Percentiles rank a stretch among this genome's conserved stretches.
These are phyloP conservation scores for Macrocentrus cingulum DNA, from an alignment of 1,140 invertebrate species.

Conservation along the genomic window DNA sequence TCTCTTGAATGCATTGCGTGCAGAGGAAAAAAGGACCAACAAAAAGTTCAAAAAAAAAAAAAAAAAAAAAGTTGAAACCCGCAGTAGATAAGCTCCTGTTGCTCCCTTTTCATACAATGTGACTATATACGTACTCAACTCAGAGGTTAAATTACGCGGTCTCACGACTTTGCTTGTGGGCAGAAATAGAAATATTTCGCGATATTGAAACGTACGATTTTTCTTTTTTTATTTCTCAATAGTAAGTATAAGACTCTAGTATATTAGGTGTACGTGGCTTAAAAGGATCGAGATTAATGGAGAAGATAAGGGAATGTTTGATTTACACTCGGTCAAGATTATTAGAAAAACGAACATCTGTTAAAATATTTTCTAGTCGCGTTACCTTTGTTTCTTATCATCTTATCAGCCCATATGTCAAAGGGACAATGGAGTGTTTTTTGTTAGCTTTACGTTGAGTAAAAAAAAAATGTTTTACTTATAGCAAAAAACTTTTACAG, in stretches of 20 bases:
- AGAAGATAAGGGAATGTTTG: constrained; percentile 44
- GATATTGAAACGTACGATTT: too few relatives aligned
- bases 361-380: constrained; percentile 47
- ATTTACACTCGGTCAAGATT: constrained; percentile 47
- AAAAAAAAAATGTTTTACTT: background rate
- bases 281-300: constrained; percentile 19
- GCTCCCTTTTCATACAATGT: background rate
- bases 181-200: too few relatives aligned
- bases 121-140: constrained; percentile 4
- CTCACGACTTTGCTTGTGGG: background rate
- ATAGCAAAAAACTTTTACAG: background rate
- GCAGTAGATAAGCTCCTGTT: background rate
- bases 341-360: constrained; percentile 53
- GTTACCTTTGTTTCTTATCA: constrained; percentile 31
- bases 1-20: background rate
- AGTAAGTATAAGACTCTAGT: background rate
- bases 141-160: background rate
- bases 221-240: too few relatives aligned
- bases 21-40: too few relatives aligned
- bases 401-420: constrained; percentile 37
- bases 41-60: background rate
- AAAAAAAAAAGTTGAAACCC: background rate
- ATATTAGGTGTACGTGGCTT: too few relatives aligned
- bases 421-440: constrained; percentile 16
- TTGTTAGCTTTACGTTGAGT: background rate